A percentile compares a stretch with the other conserved stretches of the same genome.
phyloP scores from a whole-genome alignment of 2,797 vertebrate genomes.

The Bovichtus diacanthus region DNA sequence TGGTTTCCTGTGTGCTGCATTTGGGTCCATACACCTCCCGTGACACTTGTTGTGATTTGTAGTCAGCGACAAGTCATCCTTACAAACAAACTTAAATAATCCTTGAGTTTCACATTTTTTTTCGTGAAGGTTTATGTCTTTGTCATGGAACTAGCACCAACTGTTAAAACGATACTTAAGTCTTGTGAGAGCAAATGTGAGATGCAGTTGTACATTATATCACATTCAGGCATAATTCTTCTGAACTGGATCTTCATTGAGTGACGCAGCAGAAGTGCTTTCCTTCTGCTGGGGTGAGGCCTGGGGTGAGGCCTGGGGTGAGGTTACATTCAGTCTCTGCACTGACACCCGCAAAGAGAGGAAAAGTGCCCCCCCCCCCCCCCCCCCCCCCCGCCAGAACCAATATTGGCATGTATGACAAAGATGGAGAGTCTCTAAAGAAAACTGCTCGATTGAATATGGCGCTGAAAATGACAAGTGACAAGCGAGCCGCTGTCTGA shows the following conservation, averaged over 20 bases:
- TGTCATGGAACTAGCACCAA: neutral
- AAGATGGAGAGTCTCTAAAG: conserved; percentile 77
- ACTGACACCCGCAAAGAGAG: conserved; percentile 51
- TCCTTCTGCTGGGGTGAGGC: too few relatives aligned
- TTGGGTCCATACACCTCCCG: too few relatives aligned
- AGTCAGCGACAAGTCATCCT: too few relatives aligned
- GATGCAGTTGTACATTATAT: conserved; percentile 22
- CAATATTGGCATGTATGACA: conserved; percentile 80
- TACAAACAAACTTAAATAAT: too few relatives aligned
- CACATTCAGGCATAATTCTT: conserved; percentile 18
- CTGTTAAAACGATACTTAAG: neutral
- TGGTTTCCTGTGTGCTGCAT: too few relatives aligned
- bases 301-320: too few relatives aligned
- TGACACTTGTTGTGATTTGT: too few relatives aligned
- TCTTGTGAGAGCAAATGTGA: conserved; percentile 26
- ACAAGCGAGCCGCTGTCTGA: conserved; percentile 76
- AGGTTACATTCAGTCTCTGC: conserved; percentile 16
- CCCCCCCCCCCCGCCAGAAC: conserved; percentile 74
- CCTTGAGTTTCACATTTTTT: too few relatives aligned
- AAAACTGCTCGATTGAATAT: conserved; percentile 73
- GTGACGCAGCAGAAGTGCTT: too few relatives aligned
- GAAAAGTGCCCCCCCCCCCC: conserved; percentile 43
- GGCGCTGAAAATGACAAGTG: conserved; percentile 81
- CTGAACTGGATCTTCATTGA: too few relatives aligned
- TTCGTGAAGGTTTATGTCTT: neutral